Evolutionary conservation across 2,113 vertebrate species (phyloP), one percentile per base, ranked within the genome.

Genomic region (Anoura caudifer): DNA sequence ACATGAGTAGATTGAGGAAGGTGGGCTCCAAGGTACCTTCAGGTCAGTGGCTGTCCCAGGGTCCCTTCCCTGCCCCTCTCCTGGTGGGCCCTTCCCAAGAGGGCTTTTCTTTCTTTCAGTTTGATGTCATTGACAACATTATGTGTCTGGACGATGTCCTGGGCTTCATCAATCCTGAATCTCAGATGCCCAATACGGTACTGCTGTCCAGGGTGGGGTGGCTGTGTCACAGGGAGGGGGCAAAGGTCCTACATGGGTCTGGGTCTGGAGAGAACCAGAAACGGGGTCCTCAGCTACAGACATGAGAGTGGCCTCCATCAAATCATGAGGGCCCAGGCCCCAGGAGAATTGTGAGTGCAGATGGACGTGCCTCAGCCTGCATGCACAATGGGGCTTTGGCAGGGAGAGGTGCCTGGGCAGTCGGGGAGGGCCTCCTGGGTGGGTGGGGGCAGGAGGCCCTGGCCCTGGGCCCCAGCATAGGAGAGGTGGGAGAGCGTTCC

Each of bases 61-160:
- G 10, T 59, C 59, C 59, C 43, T 20, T 41, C 52, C 38, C 22
- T 31, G 24, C 63, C 69, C 76, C 15, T n/a, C 38, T 43, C 14
- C 3, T 9, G n/a, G 28, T 31, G 33, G 80, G 24, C 63, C 41
- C 36, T 45, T 80, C 43, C 31, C 38, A 76, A 20, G 28, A 0
- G 33, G 11, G 41, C 84, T 79, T 52, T 52, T 86, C 93, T 97
- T 33, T 67, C 59, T 98, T 98, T 90, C 98, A 99, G 99, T 99
- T 99, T 38, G 99, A 99, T 19, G 99, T 99, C 93, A 99, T 99
- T 6, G 99, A 99, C 98, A 99, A 99, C 98, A 99, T 99, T 96
- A 99, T 99, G 98, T 99, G 99, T 94, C 98, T 99, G 98, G 99
- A 99, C 90, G 99, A 99, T 0, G 98, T 99, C 90, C 99, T 99